Conservation (phyloP, 2,113 vertebrate species). For the Rousettus leschenaultii region DNA sequence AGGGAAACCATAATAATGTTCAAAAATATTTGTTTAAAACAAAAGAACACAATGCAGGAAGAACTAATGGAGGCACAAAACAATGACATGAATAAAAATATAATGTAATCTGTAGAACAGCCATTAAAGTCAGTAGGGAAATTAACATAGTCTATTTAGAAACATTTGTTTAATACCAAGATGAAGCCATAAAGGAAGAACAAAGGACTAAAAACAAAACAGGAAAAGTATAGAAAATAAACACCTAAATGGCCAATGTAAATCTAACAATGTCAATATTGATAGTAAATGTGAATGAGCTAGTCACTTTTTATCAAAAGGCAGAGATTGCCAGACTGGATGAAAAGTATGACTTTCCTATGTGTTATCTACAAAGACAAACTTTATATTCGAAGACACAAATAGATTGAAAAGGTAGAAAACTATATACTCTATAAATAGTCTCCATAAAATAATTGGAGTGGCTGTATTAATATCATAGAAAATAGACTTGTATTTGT, state of each 20-base stretch:
- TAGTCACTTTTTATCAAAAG: neutral
- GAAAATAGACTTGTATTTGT: neutral
- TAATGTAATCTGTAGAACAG: neutral
- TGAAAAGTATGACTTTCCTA: neutral
- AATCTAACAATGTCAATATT: neutral
- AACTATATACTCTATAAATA: neutral
- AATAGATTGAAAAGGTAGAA: neutral
- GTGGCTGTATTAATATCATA: neutral
- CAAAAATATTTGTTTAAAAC: neutral
- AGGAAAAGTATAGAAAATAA: neutral
- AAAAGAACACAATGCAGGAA: neutral
- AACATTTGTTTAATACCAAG: neutral
- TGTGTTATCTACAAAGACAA: neutral
- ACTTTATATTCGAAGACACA: neutral
- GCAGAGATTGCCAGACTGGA: neutral
- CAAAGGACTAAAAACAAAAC: neutral
- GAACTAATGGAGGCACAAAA: neutral
- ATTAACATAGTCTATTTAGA: neutral
- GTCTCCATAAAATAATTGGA: neutral
- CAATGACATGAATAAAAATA: neutral
- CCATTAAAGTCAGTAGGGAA: neutral
- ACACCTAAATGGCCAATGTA: neutral
- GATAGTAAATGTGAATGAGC: neutral
- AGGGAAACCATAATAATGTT: neutral
- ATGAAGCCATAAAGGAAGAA: neutral